Evolutionary conservation across 2,797 vertebrate species (phyloP).

Genomic region (Morelia viridis): DNA sequence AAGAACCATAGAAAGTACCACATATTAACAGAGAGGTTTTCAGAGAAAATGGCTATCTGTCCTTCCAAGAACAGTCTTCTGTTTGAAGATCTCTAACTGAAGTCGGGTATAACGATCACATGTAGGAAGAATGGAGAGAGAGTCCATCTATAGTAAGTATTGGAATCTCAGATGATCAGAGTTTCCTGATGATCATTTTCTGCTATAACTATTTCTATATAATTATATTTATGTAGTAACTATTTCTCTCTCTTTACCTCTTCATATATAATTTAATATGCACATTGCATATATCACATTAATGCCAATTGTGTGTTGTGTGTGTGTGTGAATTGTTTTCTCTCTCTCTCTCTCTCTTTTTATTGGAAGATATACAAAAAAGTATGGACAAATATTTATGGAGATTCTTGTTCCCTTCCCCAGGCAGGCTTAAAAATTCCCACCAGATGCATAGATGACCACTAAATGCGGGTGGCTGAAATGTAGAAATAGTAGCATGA

Average conservation of each 20-base stretch:
- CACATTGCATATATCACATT: too few relatives aligned
- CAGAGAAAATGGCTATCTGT: neutral
- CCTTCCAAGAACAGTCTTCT: neutral
- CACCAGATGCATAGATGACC: neutral
- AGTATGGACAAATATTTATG: neutral
- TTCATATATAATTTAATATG: too few relatives aligned
- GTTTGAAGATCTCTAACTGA: neutral
- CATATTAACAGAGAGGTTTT: neutral
- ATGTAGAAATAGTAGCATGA: neutral
- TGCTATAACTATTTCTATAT: neutral
- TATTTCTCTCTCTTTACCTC: neutral
- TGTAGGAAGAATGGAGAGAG: neutral
- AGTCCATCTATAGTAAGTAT: neutral
- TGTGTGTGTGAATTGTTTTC: too few relatives aligned
- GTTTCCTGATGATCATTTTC: neutral
- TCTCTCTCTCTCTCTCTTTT: too few relatives aligned
- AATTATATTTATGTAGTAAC: neutral
- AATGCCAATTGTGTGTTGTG: too few relatives aligned
- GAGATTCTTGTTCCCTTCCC: neutral
- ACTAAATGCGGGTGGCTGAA: neutral
- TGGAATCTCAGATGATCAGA: neutral
- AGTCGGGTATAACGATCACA: neutral
- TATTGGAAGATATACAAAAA: neutral
- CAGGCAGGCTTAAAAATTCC: neutral
- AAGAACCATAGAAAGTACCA: neutral